These are phyloP conservation scores for Harlomillsia oculata DNA, from an alignment of 1,140 invertebrate species.

Conservation along the genomic window DNA sequence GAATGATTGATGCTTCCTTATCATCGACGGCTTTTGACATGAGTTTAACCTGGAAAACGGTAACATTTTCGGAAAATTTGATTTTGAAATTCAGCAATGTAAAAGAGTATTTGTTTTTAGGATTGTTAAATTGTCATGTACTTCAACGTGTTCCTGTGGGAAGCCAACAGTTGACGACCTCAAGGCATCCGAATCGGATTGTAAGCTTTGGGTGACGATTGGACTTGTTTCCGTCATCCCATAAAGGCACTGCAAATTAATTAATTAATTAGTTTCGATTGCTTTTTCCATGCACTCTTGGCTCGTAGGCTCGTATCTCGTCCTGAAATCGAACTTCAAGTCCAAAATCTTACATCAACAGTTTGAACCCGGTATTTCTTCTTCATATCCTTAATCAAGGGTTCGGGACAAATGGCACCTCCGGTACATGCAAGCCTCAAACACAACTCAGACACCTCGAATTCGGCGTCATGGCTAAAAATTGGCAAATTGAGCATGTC, in stretches of 20 bases:
- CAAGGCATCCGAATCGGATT: slow-evolving; percentile 16
- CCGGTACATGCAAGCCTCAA: slow-evolving; percentile 35
- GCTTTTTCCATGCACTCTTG: not conserved
- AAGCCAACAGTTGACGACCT: slow-evolving; percentile 25
- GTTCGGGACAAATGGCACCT: slow-evolving; percentile 23
- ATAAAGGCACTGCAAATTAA: slow-evolving; percentile 15
- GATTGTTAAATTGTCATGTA: not conserved
- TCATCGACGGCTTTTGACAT: too few relatives aligned
- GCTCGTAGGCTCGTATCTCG: not conserved
- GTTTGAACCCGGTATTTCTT: slow-evolving; percentile 14
- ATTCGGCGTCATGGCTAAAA: too few relatives aligned
- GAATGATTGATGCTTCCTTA: slow-evolving; percentile 20
- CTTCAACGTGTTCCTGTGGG: slow-evolving; percentile 16
- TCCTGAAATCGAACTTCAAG: not conserved
- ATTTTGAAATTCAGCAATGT: not conserved
- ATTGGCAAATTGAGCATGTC: slow-evolving; percentile 57
- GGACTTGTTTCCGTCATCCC: slow-evolving; percentile 27
- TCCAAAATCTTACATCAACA: slow-evolving; percentile 44
- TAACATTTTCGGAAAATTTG: not conserved
- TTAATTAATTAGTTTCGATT: not conserved
- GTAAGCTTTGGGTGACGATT: slow-evolving; percentile 17
- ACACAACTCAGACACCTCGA: slow-evolving; percentile 40
- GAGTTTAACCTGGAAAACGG: slow-evolving; percentile 15
- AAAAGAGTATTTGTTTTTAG: not conserved
- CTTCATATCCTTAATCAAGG: slow-evolving; percentile 27